These are phyloP conservation scores for Chaetorhynchus papuensis DNA, from an alignment of 2,113 vertebrate genomes.

Conservation along the genomic window DNA sequence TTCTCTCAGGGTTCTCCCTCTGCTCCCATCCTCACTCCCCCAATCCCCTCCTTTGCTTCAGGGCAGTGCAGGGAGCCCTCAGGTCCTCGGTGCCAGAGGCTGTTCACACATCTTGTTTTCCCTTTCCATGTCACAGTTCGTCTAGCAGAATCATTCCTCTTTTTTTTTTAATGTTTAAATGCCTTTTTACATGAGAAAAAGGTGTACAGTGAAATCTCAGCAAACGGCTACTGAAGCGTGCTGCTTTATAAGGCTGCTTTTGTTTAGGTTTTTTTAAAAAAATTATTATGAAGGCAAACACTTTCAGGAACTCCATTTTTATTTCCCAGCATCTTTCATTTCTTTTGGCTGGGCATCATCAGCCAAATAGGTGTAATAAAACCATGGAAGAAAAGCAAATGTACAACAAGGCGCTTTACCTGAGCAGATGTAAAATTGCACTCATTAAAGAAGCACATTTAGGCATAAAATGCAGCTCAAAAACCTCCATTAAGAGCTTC, in stretches of 20 bases:
- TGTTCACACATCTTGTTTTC: neutral
- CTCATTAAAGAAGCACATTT: conserved; percentile 35
- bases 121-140: neutral
- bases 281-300: neutral
- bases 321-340: neutral
- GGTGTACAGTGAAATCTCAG: neutral
- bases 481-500: conserved; percentile 1
- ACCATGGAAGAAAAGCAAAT: neutral
- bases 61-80: neutral
- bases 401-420: neutral
- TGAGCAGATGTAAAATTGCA: conserved; percentile 26
- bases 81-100: neutral
- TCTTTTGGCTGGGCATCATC: neutral
- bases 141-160: neutral
- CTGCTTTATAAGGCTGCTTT: neutral
- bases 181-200: neutral
- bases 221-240: neutral
- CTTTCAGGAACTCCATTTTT: neutral
- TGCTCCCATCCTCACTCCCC: neutral
- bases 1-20: neutral
- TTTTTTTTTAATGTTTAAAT: neutral
- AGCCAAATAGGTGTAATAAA: neutral
- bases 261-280: accelerated
- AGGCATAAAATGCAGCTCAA: neutral
- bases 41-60: neutral